Percentiles rank a stretch among this genome's conserved stretches.
phyloP scores from a whole-genome alignment of 2,888 invertebrate species.

The Drosophila kuntzei region DNA sequence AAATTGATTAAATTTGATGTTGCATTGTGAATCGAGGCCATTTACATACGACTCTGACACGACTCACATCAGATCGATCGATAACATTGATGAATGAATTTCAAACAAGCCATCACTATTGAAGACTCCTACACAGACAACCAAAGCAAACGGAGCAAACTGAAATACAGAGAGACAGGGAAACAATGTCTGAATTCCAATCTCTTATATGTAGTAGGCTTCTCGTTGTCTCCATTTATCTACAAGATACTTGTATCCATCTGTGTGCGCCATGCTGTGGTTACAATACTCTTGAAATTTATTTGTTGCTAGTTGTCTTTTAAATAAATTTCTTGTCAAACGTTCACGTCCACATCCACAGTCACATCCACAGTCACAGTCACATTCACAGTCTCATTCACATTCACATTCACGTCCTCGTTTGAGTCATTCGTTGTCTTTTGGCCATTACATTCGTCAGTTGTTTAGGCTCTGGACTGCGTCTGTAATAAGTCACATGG shows the following conservation, averaged over 20 bases:
- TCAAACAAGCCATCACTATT: slow-evolving; percentile 61
- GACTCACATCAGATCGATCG: slow-evolving; percentile 67
- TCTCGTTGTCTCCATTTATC: slow-evolving; percentile 14
- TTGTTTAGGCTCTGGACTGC: slow-evolving; percentile 60
- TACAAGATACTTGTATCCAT: slow-evolving; percentile 18
- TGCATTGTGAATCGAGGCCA: slow-evolving; percentile 66
- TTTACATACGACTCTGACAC: slow-evolving; percentile 65
- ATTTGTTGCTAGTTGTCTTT: slow-evolving; percentile 82
- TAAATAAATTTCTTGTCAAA: slow-evolving; percentile 82
- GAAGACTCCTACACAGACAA: slow-evolving; percentile 46
- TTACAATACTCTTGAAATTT: slow-evolving; percentile 67
- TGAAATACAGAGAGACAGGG: slow-evolving; percentile 17
- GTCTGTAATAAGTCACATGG: slow-evolving; percentile 78
- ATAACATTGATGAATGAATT: slow-evolving; percentile 82
- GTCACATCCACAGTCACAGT: neutral
- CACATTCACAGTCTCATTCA: slow-evolving; percentile 11
- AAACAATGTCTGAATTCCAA: slow-evolving; percentile 42
- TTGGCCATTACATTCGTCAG: slow-evolving; percentile 69
- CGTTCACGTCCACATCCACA: slow-evolving; percentile 37
- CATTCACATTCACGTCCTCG: slow-evolving; percentile 27
- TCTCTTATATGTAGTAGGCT: slow-evolving; percentile 13
- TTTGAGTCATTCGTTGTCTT: slow-evolving; percentile 21
- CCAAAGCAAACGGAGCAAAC: slow-evolving; percentile 24
- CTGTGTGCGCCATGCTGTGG: slow-evolving; percentile 40
- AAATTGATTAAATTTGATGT: slow-evolving; percentile 81